phyloP scores from a whole-genome alignment of 2,797 vertebrate genomes.

The Rachycentron canadum region DNA sequence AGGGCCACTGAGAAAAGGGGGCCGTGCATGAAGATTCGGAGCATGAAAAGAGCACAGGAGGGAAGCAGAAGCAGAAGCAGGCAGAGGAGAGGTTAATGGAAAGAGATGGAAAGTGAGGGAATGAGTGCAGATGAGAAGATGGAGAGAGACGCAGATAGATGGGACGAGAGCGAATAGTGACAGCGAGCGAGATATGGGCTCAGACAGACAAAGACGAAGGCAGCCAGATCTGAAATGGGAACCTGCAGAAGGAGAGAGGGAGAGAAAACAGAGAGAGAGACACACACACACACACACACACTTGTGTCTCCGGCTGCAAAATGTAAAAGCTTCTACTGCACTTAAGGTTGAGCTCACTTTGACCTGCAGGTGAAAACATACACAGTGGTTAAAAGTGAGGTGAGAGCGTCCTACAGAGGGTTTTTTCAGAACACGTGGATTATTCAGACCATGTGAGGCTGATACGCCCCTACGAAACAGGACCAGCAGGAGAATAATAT shows the following conservation, averaged over 20 bases:
- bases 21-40: constrained; percentile 14
- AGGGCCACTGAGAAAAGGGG: constrained; percentile 56
- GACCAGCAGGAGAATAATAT: background rate
- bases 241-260: constrained; percentile 21
- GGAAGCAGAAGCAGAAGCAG: constrained; percentile 1
- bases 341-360: constrained; percentile 57
- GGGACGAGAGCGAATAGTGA: constrained; percentile 49
- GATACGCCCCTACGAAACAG: constrained; percentile 1
- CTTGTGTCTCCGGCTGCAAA: constrained; percentile 47
- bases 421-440: constrained; percentile 48
- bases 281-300: constrained; percentile 30
- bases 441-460: constrained; percentile 36
- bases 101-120: constrained; percentile 49
- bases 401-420: constrained; percentile 2
- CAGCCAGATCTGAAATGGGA: constrained; percentile 55
- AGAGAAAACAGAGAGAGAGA: background rate
- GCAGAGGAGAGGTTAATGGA: constrained; percentile 39
- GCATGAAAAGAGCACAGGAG: constrained; percentile 44
- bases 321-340: constrained; percentile 66
- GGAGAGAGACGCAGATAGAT: constrained; percentile 61
- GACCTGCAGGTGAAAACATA: constrained; percentile 54
- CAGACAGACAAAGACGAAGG: constrained; percentile 49
- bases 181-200: constrained; percentile 51
- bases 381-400: constrained; percentile 47
- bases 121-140: constrained; percentile 48